Evolutionary conservation across 2,888 invertebrate genomes (phyloP).

Genomic region (Fabriciana adippe): DNA sequence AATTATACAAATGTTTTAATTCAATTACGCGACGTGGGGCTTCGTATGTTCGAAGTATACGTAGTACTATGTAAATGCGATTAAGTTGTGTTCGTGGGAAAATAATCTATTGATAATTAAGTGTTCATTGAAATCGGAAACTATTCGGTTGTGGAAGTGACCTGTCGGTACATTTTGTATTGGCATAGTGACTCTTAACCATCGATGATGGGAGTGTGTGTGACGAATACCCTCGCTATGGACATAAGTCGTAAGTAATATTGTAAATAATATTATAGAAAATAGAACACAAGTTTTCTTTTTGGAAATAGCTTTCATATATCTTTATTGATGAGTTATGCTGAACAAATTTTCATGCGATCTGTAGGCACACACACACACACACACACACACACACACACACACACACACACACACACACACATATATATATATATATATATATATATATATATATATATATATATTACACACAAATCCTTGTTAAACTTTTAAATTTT

Average conservation of each 20-base stretch:
- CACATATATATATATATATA: no score
- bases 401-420: no score
- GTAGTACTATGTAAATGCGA: constrained; percentile 28
- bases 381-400: no score
- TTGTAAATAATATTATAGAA: not conserved
- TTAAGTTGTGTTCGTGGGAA: constrained; percentile 32
- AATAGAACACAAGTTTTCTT: not conserved
- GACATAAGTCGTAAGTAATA: constrained; percentile 72
- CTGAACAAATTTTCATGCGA: not conserved
- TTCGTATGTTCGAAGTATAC: constrained; percentile 44
- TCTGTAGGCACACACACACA: no score
- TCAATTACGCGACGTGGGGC: constrained; percentile 59
- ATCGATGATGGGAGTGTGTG: constrained; percentile 65
- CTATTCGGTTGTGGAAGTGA: constrained; percentile 17
- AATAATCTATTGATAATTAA: constrained; percentile 18
- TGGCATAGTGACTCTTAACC: constrained; percentile 26
- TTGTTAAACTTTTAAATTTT: not conserved
- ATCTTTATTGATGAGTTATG: not conserved
- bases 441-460: no score
- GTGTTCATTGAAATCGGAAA: constrained; percentile 17
- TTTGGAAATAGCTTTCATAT: not conserved
- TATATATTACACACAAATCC: no score
- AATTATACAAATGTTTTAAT: constrained; percentile 45
- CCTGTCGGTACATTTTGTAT: constrained; percentile 8
- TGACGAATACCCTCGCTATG: constrained; percentile 72